These are phyloP conservation scores for Microcebus jonahi DNA, from an alignment of 2,113 vertebrate species.

Conservation along the genomic window DNA sequence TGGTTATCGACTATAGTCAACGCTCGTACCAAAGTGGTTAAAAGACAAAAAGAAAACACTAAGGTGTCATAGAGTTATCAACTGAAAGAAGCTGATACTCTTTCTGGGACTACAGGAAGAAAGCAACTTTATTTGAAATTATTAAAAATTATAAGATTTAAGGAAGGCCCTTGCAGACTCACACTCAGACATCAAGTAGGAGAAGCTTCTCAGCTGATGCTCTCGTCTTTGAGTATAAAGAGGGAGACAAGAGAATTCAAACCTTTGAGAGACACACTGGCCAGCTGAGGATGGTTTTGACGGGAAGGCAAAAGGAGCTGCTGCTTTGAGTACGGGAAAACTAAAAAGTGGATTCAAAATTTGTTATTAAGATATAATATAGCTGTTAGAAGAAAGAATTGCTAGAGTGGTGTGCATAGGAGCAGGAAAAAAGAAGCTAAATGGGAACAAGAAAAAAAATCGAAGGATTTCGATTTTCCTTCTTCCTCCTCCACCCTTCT, in stretches of 20 bases:
- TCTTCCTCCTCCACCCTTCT: not conserved
- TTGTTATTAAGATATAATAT: not conserved
- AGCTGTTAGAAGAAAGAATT: not conserved
- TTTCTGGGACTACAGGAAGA: not conserved
- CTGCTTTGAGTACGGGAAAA: not conserved
- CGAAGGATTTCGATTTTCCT: not conserved
- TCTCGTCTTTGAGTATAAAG: not conserved
- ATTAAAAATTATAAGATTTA: not conserved
- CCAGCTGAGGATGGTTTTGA: not conserved
- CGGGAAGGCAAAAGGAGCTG: not conserved
- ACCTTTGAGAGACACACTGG: not conserved
- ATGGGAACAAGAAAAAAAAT: not conserved
- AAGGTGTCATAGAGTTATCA: not conserved
- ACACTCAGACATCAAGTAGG: not conserved
- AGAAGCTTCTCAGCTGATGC: not conserved
- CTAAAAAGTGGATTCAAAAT: not conserved
- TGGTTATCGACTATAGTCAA: no score
- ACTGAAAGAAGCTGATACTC: not conserved
- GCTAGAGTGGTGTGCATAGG: not conserved
- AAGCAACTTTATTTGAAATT: not conserved
- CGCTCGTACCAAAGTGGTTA: no score
- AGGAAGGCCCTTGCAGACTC: not conserved
- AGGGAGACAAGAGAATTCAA: not conserved
- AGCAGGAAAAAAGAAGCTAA: not conserved
- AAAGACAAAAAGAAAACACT: not conserved